Evolutionary conservation across 2,113 vertebrate genomes (phyloP).

Genomic region (Saccopteryx leptura): DNA sequence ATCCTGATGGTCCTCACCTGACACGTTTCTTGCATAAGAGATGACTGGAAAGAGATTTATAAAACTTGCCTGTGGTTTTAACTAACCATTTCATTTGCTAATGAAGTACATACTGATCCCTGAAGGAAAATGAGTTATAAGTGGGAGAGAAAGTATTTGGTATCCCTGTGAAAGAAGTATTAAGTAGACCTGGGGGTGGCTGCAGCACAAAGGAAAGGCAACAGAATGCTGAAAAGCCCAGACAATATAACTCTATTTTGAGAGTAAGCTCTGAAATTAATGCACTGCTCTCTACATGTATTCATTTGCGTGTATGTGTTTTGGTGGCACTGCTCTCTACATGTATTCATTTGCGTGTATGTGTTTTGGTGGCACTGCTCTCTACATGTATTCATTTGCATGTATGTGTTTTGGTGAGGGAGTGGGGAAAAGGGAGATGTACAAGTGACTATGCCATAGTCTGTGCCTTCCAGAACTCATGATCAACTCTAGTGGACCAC

Average conservation of each 20-base stretch:
- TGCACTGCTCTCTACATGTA: neutral
- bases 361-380: neutral
- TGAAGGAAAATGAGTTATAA: neutral
- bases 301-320: neutral
- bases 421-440: neutral
- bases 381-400: neutral
- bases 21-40: neutral
- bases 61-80: slow-evolving; percentile 21
- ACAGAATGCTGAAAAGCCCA: neutral
- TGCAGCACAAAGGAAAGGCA: neutral
- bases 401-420: neutral
- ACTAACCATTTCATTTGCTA: slow-evolving; percentile 46
- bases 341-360: neutral
- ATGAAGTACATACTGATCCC: neutral
- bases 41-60: neutral
- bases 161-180: neutral
- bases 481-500: neutral
- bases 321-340: neutral
- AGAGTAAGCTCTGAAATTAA: neutral
- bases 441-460: neutral
- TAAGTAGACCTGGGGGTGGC: neutral
- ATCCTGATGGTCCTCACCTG: neutral
- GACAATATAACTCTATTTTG: neutral
- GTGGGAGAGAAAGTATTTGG: neutral
- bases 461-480: neutral